Conservation (phyloP, 2,888 invertebrate genomes). For the Dryocosmus kuriphilus region DNA sequence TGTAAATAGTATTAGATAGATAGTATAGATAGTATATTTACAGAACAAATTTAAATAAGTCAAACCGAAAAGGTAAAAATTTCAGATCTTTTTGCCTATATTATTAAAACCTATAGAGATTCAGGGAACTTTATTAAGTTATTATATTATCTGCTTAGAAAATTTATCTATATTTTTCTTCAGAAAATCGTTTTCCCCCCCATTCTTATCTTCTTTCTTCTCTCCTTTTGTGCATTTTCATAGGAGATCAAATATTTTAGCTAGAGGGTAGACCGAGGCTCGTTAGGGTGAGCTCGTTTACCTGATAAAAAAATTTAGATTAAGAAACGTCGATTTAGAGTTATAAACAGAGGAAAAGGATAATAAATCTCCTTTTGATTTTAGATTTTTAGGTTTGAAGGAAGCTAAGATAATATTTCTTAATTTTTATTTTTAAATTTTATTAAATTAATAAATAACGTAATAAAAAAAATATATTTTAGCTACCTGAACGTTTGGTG, state of each 20-base stretch:
- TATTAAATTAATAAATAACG: too few relatives aligned
- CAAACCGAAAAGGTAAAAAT: background rate
- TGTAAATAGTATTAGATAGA: too few relatives aligned
- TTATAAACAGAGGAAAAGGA: too few relatives aligned
- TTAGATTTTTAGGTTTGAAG: background rate
- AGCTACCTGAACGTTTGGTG: conserved; percentile 61
- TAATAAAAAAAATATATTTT: background rate
- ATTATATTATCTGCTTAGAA: background rate
- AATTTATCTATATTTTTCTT: background rate
- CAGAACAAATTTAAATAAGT: too few relatives aligned
- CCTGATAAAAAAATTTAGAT: conserved; percentile 53
- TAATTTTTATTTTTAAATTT: too few relatives aligned
- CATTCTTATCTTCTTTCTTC: background rate
- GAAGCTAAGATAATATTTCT: background rate
- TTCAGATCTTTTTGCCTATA: background rate
- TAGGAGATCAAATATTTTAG: conserved; percentile 1
- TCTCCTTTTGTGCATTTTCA: conserved; percentile 3
- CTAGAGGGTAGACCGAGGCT: conserved; percentile 27
- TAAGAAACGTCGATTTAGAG: background rate
- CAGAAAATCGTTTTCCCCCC: conserved; percentile 3
- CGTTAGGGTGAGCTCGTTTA: conserved; percentile 58
- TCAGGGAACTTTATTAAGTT: background rate
- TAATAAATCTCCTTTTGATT: background rate
- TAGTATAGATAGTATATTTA: too few relatives aligned
- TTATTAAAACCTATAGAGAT: background rate